phyloP scores from a whole-genome alignment of 2,797 vertebrate genomes.

The Alectoris magna region DNA sequence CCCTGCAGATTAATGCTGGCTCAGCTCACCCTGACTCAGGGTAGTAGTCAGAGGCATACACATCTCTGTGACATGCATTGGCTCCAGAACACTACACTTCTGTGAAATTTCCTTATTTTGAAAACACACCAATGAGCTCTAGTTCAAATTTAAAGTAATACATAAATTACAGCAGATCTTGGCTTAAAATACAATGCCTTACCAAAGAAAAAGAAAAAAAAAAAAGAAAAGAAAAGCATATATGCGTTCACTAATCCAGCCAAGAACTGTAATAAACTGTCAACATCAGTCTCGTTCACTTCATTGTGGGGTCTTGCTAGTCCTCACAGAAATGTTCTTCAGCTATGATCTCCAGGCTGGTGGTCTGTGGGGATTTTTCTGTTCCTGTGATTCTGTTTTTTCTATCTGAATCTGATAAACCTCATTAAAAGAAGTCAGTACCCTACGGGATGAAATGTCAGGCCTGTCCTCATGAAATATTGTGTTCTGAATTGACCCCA shows the following conservation, averaged over 20 bases:
- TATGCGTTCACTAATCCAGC: conserved; percentile 31
- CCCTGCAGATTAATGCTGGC: not conserved
- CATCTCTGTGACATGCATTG: not conserved
- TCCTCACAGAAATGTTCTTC: conserved; percentile 12
- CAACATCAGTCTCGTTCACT: conserved; percentile 54
- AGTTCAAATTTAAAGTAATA: conserved; percentile 11
- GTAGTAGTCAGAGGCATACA: not conserved
- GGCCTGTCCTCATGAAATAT: conserved; percentile 35
- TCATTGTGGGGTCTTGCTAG: conserved; percentile 46
- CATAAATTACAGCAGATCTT: conserved; percentile 50
- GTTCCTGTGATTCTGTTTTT: conserved; percentile 50
- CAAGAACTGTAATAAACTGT: conserved; percentile 58
- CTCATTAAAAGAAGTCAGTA: conserved; percentile 51
- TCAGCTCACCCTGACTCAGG: not conserved
- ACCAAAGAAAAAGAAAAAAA: not conserved
- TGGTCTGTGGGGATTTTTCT: conserved; percentile 47
- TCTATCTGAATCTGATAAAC: conserved; percentile 58
- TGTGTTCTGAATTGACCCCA: conserved; percentile 44
- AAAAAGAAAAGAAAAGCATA: not conserved
- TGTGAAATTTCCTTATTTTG: conserved; percentile 6
- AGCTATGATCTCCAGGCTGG: conserved; percentile 13
- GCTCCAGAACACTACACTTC: not conserved
- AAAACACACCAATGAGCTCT: not conserved
- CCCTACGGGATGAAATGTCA: conserved; percentile 18
- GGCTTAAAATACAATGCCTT: conserved; percentile 46